Conservation (phyloP, 2,888 invertebrate species). For the Lepidocyrtinus sp. region DNA sequence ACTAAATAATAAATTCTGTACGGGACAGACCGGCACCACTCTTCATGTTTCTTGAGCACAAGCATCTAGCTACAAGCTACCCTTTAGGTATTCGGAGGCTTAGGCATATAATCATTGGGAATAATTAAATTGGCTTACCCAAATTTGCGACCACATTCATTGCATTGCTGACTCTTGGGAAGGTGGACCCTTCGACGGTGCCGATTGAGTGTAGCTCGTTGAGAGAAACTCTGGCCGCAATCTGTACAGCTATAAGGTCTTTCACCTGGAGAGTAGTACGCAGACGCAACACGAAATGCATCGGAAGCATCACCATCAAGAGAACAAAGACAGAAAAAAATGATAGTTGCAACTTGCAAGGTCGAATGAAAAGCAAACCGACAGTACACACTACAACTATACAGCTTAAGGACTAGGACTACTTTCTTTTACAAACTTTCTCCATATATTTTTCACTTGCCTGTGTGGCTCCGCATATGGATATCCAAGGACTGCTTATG, state of each 20-base stretch:
- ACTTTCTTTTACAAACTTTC: too few species aligned
- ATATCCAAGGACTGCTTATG: constrained; percentile 69
- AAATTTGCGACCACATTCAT: constrained; percentile 68
- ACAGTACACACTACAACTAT: too few species aligned
- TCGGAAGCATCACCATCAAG: not conserved
- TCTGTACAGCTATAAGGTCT: constrained; percentile 66
- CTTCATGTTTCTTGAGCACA: too few species aligned
- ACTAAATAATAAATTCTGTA: too few species aligned
- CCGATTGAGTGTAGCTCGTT: constrained; percentile 67
- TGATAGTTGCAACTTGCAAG: not conserved
- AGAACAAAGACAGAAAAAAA: constrained; percentile 1
- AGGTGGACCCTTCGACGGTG: constrained; percentile 68
- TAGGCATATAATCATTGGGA: too few species aligned
- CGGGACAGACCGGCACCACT: too few species aligned
- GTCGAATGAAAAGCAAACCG: not conserved
- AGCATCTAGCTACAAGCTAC: too few species aligned
- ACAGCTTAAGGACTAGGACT: too few species aligned
- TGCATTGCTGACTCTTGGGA: constrained; percentile 68
- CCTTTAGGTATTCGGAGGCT: too few species aligned
- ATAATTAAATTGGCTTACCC: constrained; percentile 59
- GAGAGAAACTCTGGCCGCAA: constrained; percentile 66
- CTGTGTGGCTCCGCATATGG: constrained; percentile 69
- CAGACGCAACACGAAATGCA: not conserved
- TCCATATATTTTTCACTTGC: constrained; percentile 42
- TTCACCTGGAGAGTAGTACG: constrained; percentile 56